These are phyloP conservation scores for Litocranius walleri DNA, from an alignment of 2,113 vertebrate species.

Conservation along the genomic window DNA sequence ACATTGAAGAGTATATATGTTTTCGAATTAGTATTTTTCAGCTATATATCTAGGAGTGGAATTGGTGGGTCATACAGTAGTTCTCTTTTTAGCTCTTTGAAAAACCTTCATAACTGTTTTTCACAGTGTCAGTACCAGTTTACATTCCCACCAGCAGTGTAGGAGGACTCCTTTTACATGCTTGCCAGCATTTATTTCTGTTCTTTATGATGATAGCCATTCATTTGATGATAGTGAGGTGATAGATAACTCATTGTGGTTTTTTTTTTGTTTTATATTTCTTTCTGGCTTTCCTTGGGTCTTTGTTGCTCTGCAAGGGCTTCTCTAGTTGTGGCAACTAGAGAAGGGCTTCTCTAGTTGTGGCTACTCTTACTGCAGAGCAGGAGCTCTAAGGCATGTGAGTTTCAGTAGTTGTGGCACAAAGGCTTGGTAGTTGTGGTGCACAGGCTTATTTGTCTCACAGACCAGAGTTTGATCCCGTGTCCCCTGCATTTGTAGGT, in stretches of 20 bases:
- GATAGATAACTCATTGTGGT: not conserved
- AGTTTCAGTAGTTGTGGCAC: not conserved
- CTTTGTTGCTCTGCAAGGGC: not conserved
- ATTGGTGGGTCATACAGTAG: not conserved
- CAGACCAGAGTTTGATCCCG: not conserved
- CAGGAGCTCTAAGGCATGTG: not conserved
- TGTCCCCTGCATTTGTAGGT: not conserved
- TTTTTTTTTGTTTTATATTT: not conserved
- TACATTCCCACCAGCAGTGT: not conserved
- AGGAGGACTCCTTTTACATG: not conserved
- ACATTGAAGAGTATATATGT: not conserved
- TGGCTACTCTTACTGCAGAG: not conserved
- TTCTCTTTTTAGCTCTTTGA: not conserved
- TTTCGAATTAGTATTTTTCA: not conserved
- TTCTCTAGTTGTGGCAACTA: not conserved
- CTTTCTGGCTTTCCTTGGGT: not conserved
- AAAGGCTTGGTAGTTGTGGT: not conserved
- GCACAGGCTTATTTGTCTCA: not conserved
- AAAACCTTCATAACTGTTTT: not conserved
- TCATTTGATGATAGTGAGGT: not conserved
- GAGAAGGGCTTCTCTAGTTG: not conserved
- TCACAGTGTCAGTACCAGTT: not conserved
- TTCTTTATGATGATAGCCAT: not conserved
- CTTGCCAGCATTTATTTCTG: not conserved
- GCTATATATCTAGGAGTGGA: not conserved